Conservation (phyloP, 1,140 invertebrate genomes). For the Hestina assimilis region DNA sequence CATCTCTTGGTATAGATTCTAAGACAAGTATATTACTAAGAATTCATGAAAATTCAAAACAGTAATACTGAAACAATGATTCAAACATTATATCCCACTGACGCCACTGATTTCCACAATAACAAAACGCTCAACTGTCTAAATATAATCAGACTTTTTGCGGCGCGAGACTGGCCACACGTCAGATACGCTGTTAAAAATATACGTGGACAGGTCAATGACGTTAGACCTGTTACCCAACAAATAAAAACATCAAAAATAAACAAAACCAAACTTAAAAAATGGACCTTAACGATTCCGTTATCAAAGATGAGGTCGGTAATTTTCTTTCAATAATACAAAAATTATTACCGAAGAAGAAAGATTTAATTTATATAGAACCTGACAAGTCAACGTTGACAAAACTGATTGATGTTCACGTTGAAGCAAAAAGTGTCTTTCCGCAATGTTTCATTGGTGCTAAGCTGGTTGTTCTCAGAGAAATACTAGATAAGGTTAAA, state of each 20-base stretch:
- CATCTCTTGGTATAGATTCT: too few relatives aligned
- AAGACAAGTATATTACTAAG: too few relatives aligned
- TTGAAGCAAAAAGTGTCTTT: slow-evolving; percentile 63
- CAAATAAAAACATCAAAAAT: slow-evolving; percentile 45
- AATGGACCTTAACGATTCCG: slow-evolving; percentile 66
- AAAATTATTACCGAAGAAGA: slow-evolving; percentile 60
- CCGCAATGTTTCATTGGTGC: slow-evolving; percentile 65
- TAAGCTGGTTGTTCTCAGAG: slow-evolving; percentile 53
- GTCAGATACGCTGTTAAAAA: slow-evolving; percentile 49
- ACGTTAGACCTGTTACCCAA: slow-evolving; percentile 52
- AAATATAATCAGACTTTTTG: slow-evolving; percentile 58
- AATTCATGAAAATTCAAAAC: too few relatives aligned
- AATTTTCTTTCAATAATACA: slow-evolving; percentile 56
- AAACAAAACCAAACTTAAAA: slow-evolving; percentile 33
- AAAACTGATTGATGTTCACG: slow-evolving; percentile 55
- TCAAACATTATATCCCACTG: too few relatives aligned
- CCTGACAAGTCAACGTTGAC: slow-evolving; percentile 40
- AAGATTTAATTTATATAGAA: slow-evolving; percentile 50
- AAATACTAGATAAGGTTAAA: slow-evolving; percentile 61
- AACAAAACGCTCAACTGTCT: too few relatives aligned
- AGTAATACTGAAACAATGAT: too few relatives aligned
- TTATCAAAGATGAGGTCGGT: slow-evolving; percentile 58
- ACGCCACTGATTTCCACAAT: too few relatives aligned
- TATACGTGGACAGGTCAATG: slow-evolving; percentile 56
- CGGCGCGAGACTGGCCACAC: slow-evolving; percentile 50